phyloP scores from a whole-genome alignment of 2,797 vertebrate species.

The Rhabdophis nuchalis region DNA sequence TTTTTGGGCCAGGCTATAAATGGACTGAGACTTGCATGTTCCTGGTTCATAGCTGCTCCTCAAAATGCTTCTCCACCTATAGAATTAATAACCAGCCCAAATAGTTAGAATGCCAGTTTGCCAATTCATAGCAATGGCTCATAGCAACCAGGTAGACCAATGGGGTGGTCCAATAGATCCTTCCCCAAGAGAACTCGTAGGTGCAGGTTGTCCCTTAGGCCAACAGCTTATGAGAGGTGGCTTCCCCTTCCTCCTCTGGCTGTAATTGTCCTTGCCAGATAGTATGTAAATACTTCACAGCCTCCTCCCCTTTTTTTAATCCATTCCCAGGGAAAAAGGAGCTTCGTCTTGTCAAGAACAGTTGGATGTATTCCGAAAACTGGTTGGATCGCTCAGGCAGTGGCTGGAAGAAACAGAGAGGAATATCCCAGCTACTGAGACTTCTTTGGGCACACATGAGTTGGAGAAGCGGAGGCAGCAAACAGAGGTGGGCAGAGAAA shows the following conservation, averaged over 20 bases:
- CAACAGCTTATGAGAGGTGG: not conserved
- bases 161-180: not conserved
- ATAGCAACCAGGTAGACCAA: not conserved
- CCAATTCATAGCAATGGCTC: not conserved
- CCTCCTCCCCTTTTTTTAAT: not conserved
- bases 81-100: not conserved
- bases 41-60: not conserved
- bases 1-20: not conserved
- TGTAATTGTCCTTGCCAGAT: not conserved
- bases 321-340: slow-evolving; percentile 78
- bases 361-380: slow-evolving; percentile 82
- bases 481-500: slow-evolving; percentile 78
- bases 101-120: not conserved
- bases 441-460: slow-evolving; percentile 78
- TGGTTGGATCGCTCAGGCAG: slow-evolving; percentile 81
- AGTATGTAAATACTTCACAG: not conserved
- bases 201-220: not conserved
- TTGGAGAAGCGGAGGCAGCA: slow-evolving; percentile 84
- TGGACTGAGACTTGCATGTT: not conserved
- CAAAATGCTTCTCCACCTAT: not conserved
- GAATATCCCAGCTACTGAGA: slow-evolving; percentile 79
- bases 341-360: slow-evolving; percentile 87
- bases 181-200: too few relatives aligned
- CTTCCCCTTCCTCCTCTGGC: not conserved
- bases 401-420: slow-evolving; percentile 89